Evolutionary conservation across 2,113 vertebrate genomes (phyloP).

Genomic region (Odontophorus gujanensis): DNA sequence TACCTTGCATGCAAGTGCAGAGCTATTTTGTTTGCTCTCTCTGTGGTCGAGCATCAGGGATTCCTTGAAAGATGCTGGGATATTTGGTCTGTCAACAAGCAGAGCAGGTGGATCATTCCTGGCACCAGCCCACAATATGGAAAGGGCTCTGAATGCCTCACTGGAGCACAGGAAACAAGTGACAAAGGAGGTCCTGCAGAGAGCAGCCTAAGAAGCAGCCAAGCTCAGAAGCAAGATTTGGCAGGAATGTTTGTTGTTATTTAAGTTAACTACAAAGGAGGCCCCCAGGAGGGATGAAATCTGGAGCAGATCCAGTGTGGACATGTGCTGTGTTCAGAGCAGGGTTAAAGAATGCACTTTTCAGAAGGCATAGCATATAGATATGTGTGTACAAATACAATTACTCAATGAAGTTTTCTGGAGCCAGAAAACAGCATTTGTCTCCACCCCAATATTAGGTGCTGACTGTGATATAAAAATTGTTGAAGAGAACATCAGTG

Average conservation of each 20-base stretch:
- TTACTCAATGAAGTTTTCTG: neutral
- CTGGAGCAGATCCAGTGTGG: neutral
- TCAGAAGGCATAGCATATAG: rapidly evolving
- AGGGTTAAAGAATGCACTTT: neutral
- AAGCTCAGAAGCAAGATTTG: conserved; percentile 22
- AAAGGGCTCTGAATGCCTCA: neutral
- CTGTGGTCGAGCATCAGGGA: neutral
- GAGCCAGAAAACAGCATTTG: neutral
- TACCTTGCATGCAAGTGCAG: neutral
- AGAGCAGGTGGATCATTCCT: neutral
- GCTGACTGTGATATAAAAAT: neutral
- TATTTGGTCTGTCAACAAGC: neutral
- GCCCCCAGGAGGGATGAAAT: neutral
- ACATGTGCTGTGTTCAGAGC: neutral
- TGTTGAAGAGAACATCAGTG: neutral
- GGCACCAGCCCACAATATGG: rapidly evolving
- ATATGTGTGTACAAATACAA: neutral
- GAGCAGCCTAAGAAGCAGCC: neutral
- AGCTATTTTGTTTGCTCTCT: neutral
- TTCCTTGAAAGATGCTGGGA: rapidly evolving
- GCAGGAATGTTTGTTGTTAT: neutral
- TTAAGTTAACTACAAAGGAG: conserved; percentile 27
- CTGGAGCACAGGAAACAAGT: neutral
- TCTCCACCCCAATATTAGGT: neutral
- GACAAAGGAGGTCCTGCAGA: conserved; percentile 15